Percentiles rank a stretch among this genome's conserved stretches.
Evolutionary conservation across 2,888 invertebrate species (phyloP).

Genomic region (Parnassius glacialis): DNA sequence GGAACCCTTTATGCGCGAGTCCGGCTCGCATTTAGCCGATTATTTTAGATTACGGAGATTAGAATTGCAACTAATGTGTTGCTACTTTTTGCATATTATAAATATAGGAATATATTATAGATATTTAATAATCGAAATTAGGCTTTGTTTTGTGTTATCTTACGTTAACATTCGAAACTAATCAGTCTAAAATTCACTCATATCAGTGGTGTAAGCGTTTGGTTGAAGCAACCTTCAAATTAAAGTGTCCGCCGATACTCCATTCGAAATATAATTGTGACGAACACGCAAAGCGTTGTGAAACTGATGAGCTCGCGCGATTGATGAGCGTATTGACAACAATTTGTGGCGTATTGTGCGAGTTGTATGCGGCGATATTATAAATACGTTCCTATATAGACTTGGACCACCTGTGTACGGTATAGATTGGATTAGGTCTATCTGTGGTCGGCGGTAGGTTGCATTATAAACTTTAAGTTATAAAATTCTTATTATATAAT

Average conservation of each 20-base stretch:
- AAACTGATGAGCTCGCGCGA: slow-evolving; percentile 5
- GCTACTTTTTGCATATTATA: too few species aligned
- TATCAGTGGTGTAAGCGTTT: slow-evolving; percentile 4
- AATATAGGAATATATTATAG: too few species aligned
- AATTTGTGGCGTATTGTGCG: slow-evolving; percentile 22
- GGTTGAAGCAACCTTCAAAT: slow-evolving; percentile 20
- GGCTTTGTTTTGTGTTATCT: not conserved
- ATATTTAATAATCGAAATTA: too few species aligned
- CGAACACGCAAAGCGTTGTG: slow-evolving; percentile 23
- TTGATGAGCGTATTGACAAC: slow-evolving; percentile 23
- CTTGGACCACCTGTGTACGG: slow-evolving; percentile 13
- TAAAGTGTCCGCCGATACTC: slow-evolving; percentile 7
- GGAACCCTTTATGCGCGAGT: too few species aligned
- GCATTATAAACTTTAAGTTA: too few species aligned
- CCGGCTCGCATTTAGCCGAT: too few species aligned
- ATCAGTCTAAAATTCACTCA: not conserved
- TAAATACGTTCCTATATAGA: not conserved
- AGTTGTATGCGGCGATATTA: slow-evolving; percentile 10
- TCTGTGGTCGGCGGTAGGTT: too few species aligned
- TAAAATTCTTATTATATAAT: too few species aligned
- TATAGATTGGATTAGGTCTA: not conserved
- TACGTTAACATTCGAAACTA: not conserved
- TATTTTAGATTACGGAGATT: too few species aligned
- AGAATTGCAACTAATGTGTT: too few species aligned
- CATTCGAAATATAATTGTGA: slow-evolving; percentile 15